Base-by-base conservation (phyloP, 2,113 vertebrate species). In the Coptodon rendalli region DNA sequence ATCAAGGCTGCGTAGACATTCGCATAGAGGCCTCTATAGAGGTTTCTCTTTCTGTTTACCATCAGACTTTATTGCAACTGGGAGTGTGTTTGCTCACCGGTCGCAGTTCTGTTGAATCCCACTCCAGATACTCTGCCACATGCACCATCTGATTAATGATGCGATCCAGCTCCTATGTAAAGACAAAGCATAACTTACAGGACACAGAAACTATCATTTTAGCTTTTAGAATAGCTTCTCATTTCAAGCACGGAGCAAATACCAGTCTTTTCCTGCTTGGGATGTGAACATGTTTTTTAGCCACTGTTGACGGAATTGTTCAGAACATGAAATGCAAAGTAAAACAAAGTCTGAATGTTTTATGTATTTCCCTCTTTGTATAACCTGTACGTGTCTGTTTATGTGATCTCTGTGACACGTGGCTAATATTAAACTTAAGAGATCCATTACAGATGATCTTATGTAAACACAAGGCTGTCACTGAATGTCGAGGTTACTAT, bases 121-220 rank as follows among this genome's bases (percentile, higher is more conserved):
- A 99, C 91, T 99, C 97, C 94, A 99, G 96, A 91, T 99, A 99
- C 93, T 98, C 98, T 0, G 98, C 98, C 16, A 99, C 96, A 0
- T 99, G 98, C 31, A 99, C 97, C 98, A 99, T 99, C 94, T 99
- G 98, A 92, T 95, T 98, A 92, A 99, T 98, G 89, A 99, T 99
- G 3, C 96, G 97, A 87, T 99, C 98, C 93, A 98, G 94, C 91
- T 98, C 98, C 98, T 98, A 81, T 85, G 11, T 31, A 90, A 71
- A 90, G 22, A 45, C 19, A 86, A 59, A 92, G 22, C 36, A 6
- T 2, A 78, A 16, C 24, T 48, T 76, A 50, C 9, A 19, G 13
- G 71, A 52, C 43, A 76, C 19, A 80, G 14, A 45, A 43, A 63
- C 5, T 9, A 31, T 78, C 27, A 78, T n/a, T 78, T 78, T 52